Evolutionary conservation across 2,888 invertebrate species (phyloP).

Genomic region (Eupithecia exiguata): DNA sequence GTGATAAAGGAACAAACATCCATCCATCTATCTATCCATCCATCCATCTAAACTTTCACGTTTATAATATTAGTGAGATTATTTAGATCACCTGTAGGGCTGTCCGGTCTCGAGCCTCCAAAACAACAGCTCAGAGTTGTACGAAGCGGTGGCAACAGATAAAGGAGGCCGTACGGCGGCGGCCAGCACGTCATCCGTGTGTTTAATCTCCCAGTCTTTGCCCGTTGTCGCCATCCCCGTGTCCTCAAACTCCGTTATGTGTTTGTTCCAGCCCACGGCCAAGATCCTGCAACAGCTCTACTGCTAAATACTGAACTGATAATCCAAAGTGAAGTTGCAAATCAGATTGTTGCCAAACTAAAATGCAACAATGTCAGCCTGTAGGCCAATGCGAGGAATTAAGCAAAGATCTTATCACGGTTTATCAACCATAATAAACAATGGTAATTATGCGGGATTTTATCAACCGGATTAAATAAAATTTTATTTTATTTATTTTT

Average conservation of each 20-base stretch:
- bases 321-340: background rate
- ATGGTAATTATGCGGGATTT: background rate
- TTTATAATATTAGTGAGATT: no score
- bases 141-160: constrained; percentile 89
- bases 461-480: background rate
- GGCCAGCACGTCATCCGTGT: constrained; percentile 89
- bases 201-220: constrained; percentile 88
- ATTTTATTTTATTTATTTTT: no score
- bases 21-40: no score
- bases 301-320: background rate
- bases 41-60: no score
- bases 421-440: background rate
- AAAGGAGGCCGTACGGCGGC: constrained; percentile 87
- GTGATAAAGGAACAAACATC: no score
- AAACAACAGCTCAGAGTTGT: constrained; percentile 90
- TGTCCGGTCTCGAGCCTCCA: constrained; percentile 93
- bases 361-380: background rate
- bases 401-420: background rate
- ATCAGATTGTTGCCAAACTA: background rate
- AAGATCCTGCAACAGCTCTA: constrained; percentile 84
- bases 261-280: constrained; percentile 91
- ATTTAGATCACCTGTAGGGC: constrained; percentile 80
- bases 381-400: constrained; percentile 6
- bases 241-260: constrained; percentile 86
- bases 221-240: constrained; percentile 80